Conservation (phyloP, 2,797 vertebrate genomes). For the Tauraco hartlaubi region DNA sequence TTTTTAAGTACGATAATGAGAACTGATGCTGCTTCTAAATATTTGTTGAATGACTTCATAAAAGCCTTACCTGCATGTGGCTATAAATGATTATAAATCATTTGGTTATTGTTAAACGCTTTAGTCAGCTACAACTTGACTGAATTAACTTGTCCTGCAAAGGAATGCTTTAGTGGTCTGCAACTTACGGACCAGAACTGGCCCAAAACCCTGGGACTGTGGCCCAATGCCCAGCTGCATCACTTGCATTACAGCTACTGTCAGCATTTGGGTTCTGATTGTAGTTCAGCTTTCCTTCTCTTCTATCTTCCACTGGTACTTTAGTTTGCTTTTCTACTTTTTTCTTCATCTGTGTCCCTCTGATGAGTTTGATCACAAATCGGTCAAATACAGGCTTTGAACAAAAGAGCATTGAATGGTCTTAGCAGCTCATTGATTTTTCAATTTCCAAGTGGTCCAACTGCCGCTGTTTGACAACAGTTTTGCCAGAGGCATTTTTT, state of each 20-base stretch:
- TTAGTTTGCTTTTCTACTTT: not conserved
- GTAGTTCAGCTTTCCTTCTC: not conserved
- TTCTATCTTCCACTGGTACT: not conserved
- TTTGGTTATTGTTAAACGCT: not conserved
- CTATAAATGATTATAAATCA: not conserved
- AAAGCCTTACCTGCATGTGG: not conserved
- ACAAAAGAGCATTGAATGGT: not conserved
- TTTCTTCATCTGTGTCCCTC: not conserved
- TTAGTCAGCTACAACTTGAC: not conserved
- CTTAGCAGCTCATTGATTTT: not conserved
- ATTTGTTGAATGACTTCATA: not conserved
- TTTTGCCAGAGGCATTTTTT: not conserved
- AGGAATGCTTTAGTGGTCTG: conserved; percentile 1
- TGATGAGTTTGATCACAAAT: not conserved
- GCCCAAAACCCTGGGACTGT: not conserved
- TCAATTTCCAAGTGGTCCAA: not conserved
- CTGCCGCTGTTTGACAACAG: not conserved
- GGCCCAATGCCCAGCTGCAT: not conserved
- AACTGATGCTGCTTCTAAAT: not conserved
- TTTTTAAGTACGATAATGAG: not conserved
- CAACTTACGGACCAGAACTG: not conserved
- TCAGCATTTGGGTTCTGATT: not conserved
- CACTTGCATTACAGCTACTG: not conserved
- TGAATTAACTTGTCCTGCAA: not conserved
- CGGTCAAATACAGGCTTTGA: not conserved